These are phyloP conservation scores for Heterocephalus glaber DNA, from an alignment of 2,113 vertebrate genomes.

Conservation along the genomic window DNA sequence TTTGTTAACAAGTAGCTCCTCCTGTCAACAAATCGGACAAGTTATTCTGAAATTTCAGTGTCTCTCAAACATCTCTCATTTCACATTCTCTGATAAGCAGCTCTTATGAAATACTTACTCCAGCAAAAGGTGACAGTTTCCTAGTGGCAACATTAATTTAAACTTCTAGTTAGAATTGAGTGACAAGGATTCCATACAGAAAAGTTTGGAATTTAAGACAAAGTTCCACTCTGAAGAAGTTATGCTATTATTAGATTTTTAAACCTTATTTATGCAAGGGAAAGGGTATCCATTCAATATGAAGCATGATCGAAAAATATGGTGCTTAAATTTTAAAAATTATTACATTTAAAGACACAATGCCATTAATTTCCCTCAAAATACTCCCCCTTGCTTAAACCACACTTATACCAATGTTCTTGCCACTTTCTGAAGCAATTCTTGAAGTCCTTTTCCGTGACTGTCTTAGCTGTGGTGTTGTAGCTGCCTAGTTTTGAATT, in stretches of 20 bases:
- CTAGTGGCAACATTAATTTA: background rate
- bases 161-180: background rate
- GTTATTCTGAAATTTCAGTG: slow-evolving; percentile 12
- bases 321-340: background rate
- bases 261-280: background rate
- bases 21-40: background rate
- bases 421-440: background rate
- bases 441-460: background rate
- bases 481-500: background rate
- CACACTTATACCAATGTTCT: background rate
- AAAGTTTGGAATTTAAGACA: background rate
- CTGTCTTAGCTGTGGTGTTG: background rate
- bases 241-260: background rate
- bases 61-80: background rate
- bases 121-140: background rate
- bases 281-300: background rate
- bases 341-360: background rate
- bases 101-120: background rate
- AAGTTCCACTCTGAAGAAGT: background rate
- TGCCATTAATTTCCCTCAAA: background rate
- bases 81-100: background rate
- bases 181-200: background rate
- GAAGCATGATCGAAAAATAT: background rate
- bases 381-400: background rate
- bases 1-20: background rate